Percentiles rank a stretch among this genome's conserved stretches.
phyloP scores from a whole-genome alignment of 92 coral and sea anemone genomes.

The Siderastrea siderea region DNA sequence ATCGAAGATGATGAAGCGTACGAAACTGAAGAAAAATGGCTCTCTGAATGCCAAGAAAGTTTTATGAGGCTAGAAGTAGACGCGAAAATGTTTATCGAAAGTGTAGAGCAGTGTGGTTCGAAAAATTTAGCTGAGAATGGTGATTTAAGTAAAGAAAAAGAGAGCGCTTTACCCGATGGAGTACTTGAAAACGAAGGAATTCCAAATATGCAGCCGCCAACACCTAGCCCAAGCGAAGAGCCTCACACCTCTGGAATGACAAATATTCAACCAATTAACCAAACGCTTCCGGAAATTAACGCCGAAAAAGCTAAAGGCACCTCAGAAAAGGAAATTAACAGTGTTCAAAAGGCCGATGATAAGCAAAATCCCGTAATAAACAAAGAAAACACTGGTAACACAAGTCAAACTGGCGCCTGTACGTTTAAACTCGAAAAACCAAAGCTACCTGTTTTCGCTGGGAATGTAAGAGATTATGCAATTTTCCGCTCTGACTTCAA shows the following conservation, averaged over 20 bases:
- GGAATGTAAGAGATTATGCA: slow-evolving; percentile 65
- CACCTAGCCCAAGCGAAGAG: too few species aligned
- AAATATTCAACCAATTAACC: not conserved
- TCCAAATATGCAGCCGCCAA: slow-evolving; percentile 17
- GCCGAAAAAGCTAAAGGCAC: not conserved
- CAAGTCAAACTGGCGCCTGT: slow-evolving; percentile 1
- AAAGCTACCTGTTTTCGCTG: slow-evolving; percentile 51
- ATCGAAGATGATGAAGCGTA: slow-evolving; percentile 43
- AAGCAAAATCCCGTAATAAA: not conserved
- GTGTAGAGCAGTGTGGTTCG: not conserved
- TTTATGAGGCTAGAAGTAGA: slow-evolving; percentile 29
- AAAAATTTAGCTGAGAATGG: not conserved
- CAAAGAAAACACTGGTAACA: not conserved
- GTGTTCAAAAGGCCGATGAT: not conserved
- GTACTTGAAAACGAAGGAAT: slow-evolving; percentile 1
- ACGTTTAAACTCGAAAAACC: slow-evolving; percentile 64
- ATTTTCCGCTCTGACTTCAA: slow-evolving; percentile 54
- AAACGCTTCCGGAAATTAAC: not conserved
- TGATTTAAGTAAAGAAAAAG: not conserved
- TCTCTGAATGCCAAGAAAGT: slow-evolving; percentile 43
- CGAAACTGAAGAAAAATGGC: slow-evolving; percentile 42
- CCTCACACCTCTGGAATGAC: too few species aligned
- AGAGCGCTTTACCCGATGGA: not conserved
- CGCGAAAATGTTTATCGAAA: slow-evolving; percentile 27
- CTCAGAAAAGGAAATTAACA: not conserved